phyloP scores from a whole-genome alignment of 2,888 invertebrate species.

The Lithophane semibrunnea region DNA sequence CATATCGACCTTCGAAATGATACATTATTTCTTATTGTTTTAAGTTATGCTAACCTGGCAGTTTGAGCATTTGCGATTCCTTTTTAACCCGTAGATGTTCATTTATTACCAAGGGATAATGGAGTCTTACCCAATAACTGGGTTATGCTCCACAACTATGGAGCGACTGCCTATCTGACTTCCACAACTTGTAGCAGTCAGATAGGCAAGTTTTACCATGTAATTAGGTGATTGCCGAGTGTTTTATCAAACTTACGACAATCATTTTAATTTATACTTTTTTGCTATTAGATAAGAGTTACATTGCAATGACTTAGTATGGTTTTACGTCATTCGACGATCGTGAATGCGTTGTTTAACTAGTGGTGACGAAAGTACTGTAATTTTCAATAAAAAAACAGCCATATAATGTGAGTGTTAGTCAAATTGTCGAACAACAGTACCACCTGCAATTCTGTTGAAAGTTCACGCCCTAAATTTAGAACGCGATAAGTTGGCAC shows the following conservation, averaged over 20 bases:
- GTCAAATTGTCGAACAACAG: slow-evolving; percentile 35
- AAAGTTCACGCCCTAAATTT: slow-evolving; percentile 67
- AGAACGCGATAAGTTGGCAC: slow-evolving; percentile 65
- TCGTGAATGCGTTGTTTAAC: no score
- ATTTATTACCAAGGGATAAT: no score
- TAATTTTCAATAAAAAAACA: not conserved
- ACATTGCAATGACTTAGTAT: no score
- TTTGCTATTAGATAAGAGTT: no score
- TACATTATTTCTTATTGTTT: slow-evolving; percentile 36
- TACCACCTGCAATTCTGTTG: slow-evolving; percentile 59
- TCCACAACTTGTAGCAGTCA: not conserved
- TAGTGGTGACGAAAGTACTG: not conserved
- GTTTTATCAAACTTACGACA: no score
- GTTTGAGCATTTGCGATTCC: not conserved
- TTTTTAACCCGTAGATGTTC: not conserved
- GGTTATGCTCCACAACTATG: not conserved
- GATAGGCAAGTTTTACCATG: not conserved
- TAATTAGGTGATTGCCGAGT: not conserved
- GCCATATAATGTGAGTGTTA: not conserved
- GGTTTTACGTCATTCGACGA: no score
- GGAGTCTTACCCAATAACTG: not conserved
- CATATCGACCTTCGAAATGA: slow-evolving; percentile 33
- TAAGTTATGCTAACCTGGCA: slow-evolving; percentile 24
- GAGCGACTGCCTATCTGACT: no score
- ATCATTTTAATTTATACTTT: no score